Evolutionary conservation across 35 echinoderm and acorn worm genomes (phyloP), one percentile per base, ranked within the genome.

Genomic region (Ophioderma brevispina): DNA sequence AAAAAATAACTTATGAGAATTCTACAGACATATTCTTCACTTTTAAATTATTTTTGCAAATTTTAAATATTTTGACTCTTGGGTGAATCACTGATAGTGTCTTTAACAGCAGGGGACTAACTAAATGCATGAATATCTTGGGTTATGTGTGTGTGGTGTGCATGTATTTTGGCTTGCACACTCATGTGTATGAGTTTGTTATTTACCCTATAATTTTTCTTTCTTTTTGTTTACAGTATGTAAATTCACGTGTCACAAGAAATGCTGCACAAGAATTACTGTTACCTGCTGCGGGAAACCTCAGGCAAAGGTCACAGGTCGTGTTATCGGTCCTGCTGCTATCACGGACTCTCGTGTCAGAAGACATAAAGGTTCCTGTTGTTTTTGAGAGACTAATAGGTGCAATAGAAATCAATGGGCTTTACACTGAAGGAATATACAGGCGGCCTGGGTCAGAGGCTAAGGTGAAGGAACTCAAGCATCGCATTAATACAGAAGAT

Each of bases 381-480:
- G 83, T 85, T 8, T 33, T 85, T 63, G 83, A 85, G 83, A 52
- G 52, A 23, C 63, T 52, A 35, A 52, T 85, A 36, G 33, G 83
- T 37, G 36, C 63, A 52, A 77, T 98, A 39, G 96, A 98, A 64
- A 32, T 99, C 36, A 95, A 95, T 63, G 93, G 97, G 21, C 81
- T 99, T 21, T 99, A 93, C 78, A 93, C 85, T 11, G 97, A 95
- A 76, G 97, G 97, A 19, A 99, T 99, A 32, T 99, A 99, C 84
- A 40, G 97, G 23, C 87, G 87, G 64, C 90, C 97, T 38, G 97
- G 97, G 35, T 89, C 97, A 30, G 97, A 80, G 33, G 81, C 81
- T 23, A 99, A 99, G 75, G 94, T 95, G 55, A 99, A 93, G 55
- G 97, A 99, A 93, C 88, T 99, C 15, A 95, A 99, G 70, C 83